Base-by-base conservation (phyloP, 2,888 invertebrate species). In the Drosophila basisetae region DNA sequence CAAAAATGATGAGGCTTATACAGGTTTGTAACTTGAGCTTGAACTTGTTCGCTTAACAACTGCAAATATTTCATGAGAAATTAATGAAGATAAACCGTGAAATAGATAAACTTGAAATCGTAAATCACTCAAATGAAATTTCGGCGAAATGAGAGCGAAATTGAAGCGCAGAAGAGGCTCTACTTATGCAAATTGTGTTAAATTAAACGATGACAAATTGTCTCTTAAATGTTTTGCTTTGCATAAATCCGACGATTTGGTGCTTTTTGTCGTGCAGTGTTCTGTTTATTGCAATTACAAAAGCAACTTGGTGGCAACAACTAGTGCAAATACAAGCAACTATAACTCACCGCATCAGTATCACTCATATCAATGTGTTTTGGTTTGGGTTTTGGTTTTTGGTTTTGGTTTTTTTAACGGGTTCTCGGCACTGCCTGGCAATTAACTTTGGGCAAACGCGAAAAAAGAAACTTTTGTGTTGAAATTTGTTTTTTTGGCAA, bases 321-420 rank as follows among this genome's bases (percentile, higher is more conserved):
- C 35, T 10, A 10, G n/a, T 37, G 16, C 2, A 35, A 37, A 50
- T 31, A 39, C 10, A 41, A 11, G 50, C 2, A 10, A 37, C 43
- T 18, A 28, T 30, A 59, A 89, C 89, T 89, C 76, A 89, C 89
- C 89, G 89, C 89, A 90, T 89, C 89, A 72, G 89, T 78, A 66
- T 89, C 89, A 71, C 89, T 81, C 89, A 89, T 89, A 43, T 43
- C 35, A 50, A 68, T 64, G 37, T 63, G 66, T 54, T 77, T 73
- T 2, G 41, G 10, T 13, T 63, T 30, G 5, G 35, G 31, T 31
- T 64, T 62, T 28, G 47, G 60, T 56, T 37, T 50, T 6, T 31
- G 16, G 47, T 66, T 25, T 28, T 22, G 22, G 47, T 33, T 30
- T 54, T 47, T 16, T 28, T 18, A 47, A 39, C 56, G 39, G 62